These are phyloP conservation scores for Hydrotaea diabolus DNA, from an alignment of 2,888 invertebrate species.

Conservation along the genomic window DNA sequence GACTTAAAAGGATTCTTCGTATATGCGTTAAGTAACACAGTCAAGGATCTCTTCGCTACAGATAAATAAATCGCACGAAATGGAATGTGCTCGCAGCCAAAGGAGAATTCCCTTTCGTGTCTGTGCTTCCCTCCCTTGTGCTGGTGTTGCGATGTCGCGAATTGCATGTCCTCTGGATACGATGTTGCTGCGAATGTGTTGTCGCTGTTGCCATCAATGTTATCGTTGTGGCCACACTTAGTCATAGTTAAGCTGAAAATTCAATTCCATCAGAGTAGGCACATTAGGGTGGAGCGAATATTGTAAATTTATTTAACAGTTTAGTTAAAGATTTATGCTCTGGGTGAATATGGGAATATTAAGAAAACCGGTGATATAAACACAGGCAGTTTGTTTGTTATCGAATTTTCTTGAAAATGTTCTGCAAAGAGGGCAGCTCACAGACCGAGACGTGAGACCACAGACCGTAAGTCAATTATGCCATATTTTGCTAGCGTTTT, in stretches of 20 bases:
- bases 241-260: constrained; percentile 61
- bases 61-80: constrained; percentile 45
- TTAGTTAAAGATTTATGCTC: too few relatives aligned
- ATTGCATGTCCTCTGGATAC: not conserved
- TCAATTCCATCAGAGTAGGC: constrained; percentile 53
- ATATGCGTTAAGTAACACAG: not conserved
- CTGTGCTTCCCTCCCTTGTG: not conserved
- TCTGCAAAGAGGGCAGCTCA: too few relatives aligned
- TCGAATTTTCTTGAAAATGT: too few relatives aligned
- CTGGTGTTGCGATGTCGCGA: not conserved
- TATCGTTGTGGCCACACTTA: constrained; percentile 62
- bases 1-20: constrained; percentile 24
- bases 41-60: constrained; percentile 20
- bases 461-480: too few relatives aligned
- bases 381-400: too few relatives aligned
- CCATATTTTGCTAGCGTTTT: too few relatives aligned
- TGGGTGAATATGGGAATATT: too few relatives aligned
- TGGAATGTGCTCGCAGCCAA: not conserved
- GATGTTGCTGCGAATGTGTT: constrained; percentile 5
- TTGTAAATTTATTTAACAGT: too few relatives aligned
- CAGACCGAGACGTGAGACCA: too few relatives aligned
- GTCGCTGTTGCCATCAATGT: constrained; percentile 12
- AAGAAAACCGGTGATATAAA: too few relatives aligned
- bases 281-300: too few relatives aligned
- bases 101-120: not conserved